phyloP scores from a whole-genome alignment of 2,113 vertebrate genomes.

The Prolemur simus region DNA sequence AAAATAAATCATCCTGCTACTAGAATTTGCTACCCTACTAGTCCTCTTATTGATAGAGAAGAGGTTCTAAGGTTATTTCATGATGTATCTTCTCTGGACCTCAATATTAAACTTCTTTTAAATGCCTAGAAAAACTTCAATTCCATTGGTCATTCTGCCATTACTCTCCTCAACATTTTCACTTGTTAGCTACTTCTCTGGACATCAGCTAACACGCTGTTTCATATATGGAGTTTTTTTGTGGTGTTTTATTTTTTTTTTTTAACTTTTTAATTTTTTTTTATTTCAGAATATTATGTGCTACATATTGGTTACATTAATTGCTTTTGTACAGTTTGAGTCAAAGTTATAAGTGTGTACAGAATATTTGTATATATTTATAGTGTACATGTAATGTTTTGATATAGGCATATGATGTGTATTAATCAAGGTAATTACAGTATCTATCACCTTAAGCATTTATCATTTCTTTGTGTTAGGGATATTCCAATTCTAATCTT shows the following conservation, averaged over 20 bases:
- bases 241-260: background rate
- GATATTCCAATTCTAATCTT: no score
- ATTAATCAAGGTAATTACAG: no score
- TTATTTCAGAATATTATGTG: no score
- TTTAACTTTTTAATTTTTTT: no score
- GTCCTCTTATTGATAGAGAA: background rate
- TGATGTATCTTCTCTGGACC: background rate
- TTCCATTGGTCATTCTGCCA: background rate
- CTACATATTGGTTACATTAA: no score
- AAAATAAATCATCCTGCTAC: background rate
- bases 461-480: no score
- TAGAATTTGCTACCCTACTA: background rate
- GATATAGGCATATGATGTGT: no score
- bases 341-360: no score
- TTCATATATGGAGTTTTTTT: background rate
- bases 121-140: background rate
- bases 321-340: no score
- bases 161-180: background rate
- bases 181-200: background rate
- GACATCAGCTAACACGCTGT: background rate
- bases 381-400: no score
- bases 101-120: background rate
- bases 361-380: no score
- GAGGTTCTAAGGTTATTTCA: accelerated
- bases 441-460: no score